Conservation (phyloP, 2,113 vertebrate genomes). For the Thryonomys swinderianus region DNA sequence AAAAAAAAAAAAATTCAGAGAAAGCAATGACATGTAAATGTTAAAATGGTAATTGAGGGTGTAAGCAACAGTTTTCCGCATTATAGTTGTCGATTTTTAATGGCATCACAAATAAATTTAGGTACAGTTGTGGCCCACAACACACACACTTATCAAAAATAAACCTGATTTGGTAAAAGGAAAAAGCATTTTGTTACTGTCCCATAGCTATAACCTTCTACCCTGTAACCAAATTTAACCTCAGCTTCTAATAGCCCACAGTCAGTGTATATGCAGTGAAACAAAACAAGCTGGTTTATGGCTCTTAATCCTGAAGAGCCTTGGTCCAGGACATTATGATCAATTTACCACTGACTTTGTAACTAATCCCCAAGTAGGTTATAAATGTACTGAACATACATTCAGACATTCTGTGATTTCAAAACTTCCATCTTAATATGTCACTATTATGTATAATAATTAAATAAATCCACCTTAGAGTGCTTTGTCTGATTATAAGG, state of each 20-base stretch:
- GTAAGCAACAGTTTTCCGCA: background rate
- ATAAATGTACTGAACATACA: background rate
- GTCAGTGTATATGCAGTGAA: background rate
- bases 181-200: background rate
- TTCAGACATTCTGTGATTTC: background rate
- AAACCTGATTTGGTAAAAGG: background rate
- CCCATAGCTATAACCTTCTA: background rate
- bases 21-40: background rate
- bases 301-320: background rate
- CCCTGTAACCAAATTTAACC: background rate
- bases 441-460: conserved; percentile 2
- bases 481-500: conserved; percentile 2
- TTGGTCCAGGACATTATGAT: background rate
- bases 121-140: background rate
- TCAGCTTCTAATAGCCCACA: background rate
- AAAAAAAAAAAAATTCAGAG: too few relatives aligned
- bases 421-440: conserved; percentile 27
- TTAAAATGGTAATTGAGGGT: background rate
- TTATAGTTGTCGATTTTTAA: background rate
- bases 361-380: background rate
- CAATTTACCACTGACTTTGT: background rate
- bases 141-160: background rate
- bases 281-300: conserved; percentile 10
- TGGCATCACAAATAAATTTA: background rate
- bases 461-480: conserved; percentile 2